These are phyloP conservation scores for Lagria hirta DNA, from an alignment of 2,888 invertebrate species.

Conservation along the genomic window DNA sequence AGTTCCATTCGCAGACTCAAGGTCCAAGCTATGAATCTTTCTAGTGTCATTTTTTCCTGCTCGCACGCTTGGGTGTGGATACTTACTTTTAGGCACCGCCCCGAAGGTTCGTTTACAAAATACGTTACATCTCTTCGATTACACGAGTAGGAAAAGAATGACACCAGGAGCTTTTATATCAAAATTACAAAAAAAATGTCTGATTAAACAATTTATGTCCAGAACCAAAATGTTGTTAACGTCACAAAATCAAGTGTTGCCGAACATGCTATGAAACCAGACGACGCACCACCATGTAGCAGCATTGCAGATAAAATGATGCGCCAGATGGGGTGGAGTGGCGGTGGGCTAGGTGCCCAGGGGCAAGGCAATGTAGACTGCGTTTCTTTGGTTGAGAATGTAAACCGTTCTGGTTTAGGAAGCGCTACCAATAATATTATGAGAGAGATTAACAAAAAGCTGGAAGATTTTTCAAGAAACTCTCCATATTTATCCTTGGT, in stretches of 20 bases:
- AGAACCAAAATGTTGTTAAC: conserved; percentile 11
- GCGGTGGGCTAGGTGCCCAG: conserved; percentile 13
- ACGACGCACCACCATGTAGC: neutral
- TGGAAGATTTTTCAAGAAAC: conserved; percentile 7
- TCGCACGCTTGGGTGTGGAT: no score
- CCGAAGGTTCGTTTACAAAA: no score
- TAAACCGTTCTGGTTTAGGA: conserved; percentile 9
- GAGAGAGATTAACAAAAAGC: conserved; percentile 5
- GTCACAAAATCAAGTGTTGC: conserved; percentile 8
- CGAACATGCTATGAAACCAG: no score
- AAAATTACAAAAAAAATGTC: neutral
- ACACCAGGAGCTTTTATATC: no score
- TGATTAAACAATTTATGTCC: conserved; percentile 1
- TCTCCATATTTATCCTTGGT: conserved; percentile 7
- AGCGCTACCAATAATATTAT: conserved; percentile 7
- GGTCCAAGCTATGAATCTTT: neutral
- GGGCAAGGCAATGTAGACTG: conserved; percentile 18
- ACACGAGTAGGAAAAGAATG: no score
- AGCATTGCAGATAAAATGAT: conserved; percentile 17
- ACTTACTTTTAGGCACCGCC: no score
- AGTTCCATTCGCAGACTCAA: neutral
- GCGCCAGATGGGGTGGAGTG: conserved; percentile 21
- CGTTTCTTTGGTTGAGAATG: conserved; percentile 8
- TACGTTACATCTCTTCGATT: no score
- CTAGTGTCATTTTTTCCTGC: neutral